A percentile compares a stretch with the other conserved stretches of the same genome.
Conservation (phyloP, 2,888 invertebrate genomes). For the Drosophila mulleri region DNA sequence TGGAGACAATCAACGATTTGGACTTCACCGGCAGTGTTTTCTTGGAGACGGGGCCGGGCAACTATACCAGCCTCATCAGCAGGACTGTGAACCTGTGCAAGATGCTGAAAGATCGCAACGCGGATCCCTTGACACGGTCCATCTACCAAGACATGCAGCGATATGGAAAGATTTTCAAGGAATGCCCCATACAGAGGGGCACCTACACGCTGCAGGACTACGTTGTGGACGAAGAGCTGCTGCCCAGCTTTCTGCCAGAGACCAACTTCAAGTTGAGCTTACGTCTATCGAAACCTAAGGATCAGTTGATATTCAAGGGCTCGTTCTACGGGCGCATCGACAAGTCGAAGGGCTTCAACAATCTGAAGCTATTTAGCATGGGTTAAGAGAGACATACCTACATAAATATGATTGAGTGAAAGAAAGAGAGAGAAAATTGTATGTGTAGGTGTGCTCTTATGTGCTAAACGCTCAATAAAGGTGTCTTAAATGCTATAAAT, state of each 20-base stretch:
- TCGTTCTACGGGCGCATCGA: slow-evolving; percentile 73
- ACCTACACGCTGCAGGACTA: slow-evolving; percentile 71
- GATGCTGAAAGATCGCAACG: slow-evolving; percentile 69
- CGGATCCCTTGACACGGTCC: slow-evolving; percentile 64
- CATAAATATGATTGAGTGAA: not conserved
- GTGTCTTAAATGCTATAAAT: slow-evolving; percentile 45
- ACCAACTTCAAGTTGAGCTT: slow-evolving; percentile 64
- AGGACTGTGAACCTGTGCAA: slow-evolving; percentile 75
- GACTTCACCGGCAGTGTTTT: slow-evolving; percentile 55
- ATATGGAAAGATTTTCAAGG: slow-evolving; percentile 74
- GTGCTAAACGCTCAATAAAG: slow-evolving; percentile 35
- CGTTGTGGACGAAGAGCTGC: slow-evolving; percentile 78
- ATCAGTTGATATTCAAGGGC: slow-evolving; percentile 63
- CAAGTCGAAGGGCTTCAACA: slow-evolving; percentile 83
- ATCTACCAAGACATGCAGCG: slow-evolving; percentile 78
- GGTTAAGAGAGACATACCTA: slow-evolving; percentile 47
- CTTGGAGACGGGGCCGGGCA: slow-evolving; percentile 69
- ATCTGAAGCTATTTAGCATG: slow-evolving; percentile 83
- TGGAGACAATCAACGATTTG: slow-evolving; percentile 72
- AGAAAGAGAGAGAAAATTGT: not conserved
- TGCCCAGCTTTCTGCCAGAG: slow-evolving; percentile 82
- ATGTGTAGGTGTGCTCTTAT: not conserved
- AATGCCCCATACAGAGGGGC: slow-evolving; percentile 78
- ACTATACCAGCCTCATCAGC: slow-evolving; percentile 67
- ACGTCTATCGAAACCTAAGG: slow-evolving; percentile 43